phyloP scores from a whole-genome alignment of 2,888 invertebrate genomes.

The Zaprionus bogoriensis region DNA sequence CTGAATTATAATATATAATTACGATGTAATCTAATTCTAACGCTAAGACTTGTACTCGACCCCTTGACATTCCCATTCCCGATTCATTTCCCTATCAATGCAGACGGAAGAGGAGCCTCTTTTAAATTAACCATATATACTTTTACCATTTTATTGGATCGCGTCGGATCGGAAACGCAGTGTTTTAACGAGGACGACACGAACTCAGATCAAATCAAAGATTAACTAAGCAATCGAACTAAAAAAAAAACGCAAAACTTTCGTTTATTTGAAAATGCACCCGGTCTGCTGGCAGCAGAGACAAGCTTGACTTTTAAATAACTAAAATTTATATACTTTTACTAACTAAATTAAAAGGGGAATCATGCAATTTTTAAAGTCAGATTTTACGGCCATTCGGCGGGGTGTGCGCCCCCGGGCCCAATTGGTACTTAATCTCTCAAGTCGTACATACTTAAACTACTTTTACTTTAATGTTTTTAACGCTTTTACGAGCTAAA shows the following conservation, averaged over 20 bases:
- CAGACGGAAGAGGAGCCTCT: slow-evolving; percentile 13
- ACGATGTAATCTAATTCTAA: slow-evolving; percentile 57
- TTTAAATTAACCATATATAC: slow-evolving; percentile 37
- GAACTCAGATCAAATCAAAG: neutral
- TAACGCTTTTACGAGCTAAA: slow-evolving; percentile 72
- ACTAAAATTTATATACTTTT: slow-evolving; percentile 58
- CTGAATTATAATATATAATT: slow-evolving; percentile 77
- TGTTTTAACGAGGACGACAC: slow-evolving; percentile 18
- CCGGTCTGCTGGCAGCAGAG: slow-evolving; percentile 4
- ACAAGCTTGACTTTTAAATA: slow-evolving; percentile 52
- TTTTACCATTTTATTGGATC: slow-evolving; percentile 39
- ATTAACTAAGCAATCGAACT: slow-evolving; percentile 3
- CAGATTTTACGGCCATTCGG: slow-evolving; percentile 57
- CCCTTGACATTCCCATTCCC: slow-evolving; percentile 30
- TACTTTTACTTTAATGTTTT: slow-evolving; percentile 75
- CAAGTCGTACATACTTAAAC: slow-evolving; percentile 44
- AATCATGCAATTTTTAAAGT: slow-evolving; percentile 59
- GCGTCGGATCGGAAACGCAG: neutral
- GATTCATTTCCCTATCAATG: neutral
- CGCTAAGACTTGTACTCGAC: slow-evolving; percentile 59
- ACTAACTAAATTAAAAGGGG: slow-evolving; percentile 37
- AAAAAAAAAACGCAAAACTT: too few relatives aligned
- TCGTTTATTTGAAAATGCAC: neutral
- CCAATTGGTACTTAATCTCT: slow-evolving; percentile 54
- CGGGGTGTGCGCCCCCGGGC: slow-evolving; percentile 13